Evolutionary conservation across 2,888 invertebrate species (phyloP).

Genomic region (Pheosia tremula): DNA sequence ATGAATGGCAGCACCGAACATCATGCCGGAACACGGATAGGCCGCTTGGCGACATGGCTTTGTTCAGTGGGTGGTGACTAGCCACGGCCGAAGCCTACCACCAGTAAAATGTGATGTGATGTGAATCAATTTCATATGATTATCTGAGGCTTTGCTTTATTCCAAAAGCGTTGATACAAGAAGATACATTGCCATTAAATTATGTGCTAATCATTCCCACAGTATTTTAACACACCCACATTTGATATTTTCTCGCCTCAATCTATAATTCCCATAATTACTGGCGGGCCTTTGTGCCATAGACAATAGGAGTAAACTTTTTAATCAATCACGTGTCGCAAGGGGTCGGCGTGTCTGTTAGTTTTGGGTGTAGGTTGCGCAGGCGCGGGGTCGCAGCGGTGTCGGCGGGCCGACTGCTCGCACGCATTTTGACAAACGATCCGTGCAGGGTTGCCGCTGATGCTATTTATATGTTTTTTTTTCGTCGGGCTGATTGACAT

Average conservation of each 20-base stretch:
- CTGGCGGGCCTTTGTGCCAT: constrained; percentile 54
- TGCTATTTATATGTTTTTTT: not conserved
- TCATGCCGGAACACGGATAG: too few species aligned
- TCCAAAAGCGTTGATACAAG: too few species aligned
- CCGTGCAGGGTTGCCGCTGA: constrained; percentile 18
- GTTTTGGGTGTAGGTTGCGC: constrained; percentile 53
- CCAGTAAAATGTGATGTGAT: too few species aligned
- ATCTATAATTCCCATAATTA: constrained; percentile 64
- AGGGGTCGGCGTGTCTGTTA: constrained; percentile 50
- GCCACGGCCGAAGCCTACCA: too few species aligned
- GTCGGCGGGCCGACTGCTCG: constrained; percentile 24
- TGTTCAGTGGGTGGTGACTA: too few species aligned
- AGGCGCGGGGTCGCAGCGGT: constrained; percentile 34
- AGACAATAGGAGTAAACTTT: constrained; percentile 74
- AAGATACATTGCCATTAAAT: not conserved
- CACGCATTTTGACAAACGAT: constrained; percentile 45
- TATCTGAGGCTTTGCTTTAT: too few species aligned
- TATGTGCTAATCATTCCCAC: constrained; percentile 19
- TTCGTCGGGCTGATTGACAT: too few species aligned
- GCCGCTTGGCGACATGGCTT: too few species aligned
- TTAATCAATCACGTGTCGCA: constrained; percentile 71
- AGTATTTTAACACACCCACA: constrained; percentile 47
- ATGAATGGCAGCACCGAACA: too few species aligned
- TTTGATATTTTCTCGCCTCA: constrained; percentile 44
- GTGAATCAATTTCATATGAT: too few species aligned